Conservation (phyloP, 1,140 invertebrate species). For the Cherax quadricarinatus region DNA sequence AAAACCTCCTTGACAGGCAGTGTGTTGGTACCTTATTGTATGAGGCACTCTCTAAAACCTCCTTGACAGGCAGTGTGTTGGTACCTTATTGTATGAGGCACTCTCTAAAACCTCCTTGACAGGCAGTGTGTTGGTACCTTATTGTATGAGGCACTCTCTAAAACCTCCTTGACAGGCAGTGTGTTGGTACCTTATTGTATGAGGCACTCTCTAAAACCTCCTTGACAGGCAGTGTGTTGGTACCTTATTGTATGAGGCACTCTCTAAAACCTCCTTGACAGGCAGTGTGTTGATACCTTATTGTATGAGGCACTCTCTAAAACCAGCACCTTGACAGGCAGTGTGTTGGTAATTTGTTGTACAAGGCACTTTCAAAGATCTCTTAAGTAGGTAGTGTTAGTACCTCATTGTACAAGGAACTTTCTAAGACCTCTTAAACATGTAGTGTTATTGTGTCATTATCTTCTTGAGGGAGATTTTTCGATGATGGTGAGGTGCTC, state of each 20-base stretch:
- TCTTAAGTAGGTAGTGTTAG: too few relatives aligned
- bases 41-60: conserved; percentile 79
- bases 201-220: conserved; percentile 79
- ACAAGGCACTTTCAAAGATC: too few relatives aligned
- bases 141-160: too few relatives aligned
- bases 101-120: too few relatives aligned
- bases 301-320: conserved; percentile 79
- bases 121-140: too few relatives aligned
- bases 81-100: too few relatives aligned
- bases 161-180: too few relatives aligned
- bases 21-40: neutral
- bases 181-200: conserved; percentile 76
- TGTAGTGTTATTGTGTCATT: too few relatives aligned
- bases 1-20: conserved; percentile 72
- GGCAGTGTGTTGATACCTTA: neutral
- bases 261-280: conserved; percentile 75
- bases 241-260: conserved; percentile 76
- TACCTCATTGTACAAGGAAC: too few relatives aligned
- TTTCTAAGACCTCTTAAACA: too few relatives aligned
- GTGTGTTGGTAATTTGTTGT: neutral
- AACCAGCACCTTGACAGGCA: conserved; percentile 38
- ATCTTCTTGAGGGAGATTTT: too few relatives aligned
- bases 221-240: conserved; percentile 29
- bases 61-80: conserved; percentile 31
- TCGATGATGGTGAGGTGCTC: too few relatives aligned